Evolutionary conservation across 2,113 vertebrate genomes (phyloP).

Genomic region (Symphodus melops): DNA sequence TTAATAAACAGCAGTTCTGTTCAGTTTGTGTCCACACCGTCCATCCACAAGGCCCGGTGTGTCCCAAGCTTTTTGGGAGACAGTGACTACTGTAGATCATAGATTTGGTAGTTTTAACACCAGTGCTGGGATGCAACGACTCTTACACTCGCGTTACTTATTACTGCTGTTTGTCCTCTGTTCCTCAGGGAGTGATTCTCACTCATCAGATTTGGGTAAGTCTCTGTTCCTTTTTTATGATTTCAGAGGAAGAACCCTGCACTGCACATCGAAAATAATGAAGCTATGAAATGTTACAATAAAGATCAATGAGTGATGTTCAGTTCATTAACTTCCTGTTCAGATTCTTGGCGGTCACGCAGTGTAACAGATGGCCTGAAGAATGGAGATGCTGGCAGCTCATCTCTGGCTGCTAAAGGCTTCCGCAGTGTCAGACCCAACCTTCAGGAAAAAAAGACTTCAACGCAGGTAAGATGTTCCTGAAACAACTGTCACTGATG

Average conservation of each 20-base stretch:
- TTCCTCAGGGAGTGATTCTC: conserved; percentile 89
- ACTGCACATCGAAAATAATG: neutral
- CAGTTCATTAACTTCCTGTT: conserved; percentile 4
- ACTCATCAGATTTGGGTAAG: conserved; percentile 95
- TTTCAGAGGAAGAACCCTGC: neutral
- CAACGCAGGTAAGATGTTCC: conserved; percentile 87
- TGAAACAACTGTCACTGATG: conserved; percentile 5
- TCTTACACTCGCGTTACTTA: conserved; percentile 5
- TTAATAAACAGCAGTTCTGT: neutral
- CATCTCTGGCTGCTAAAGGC: conserved; percentile 96
- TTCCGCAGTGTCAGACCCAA: conserved; percentile 96
- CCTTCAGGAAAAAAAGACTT: conserved; percentile 93
- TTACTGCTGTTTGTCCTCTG: conserved; percentile 33
- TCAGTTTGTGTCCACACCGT: neutral
- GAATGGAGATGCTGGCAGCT: conserved; percentile 91
- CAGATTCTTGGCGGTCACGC: conserved; percentile 92
- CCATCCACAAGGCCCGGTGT: neutral
- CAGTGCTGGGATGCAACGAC: neutral
- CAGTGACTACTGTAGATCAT: neutral
- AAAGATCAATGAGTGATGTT: neutral
- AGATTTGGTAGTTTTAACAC: neutral
- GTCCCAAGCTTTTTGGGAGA: neutral
- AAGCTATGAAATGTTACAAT: neutral
- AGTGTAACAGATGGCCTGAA: conserved; percentile 86
- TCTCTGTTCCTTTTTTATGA: neutral